A percentile compares a stretch with the other conserved stretches of the same genome.
phyloP scores from a whole-genome alignment of 1,140 invertebrate species.

The Phymastichus coffea region DNA sequence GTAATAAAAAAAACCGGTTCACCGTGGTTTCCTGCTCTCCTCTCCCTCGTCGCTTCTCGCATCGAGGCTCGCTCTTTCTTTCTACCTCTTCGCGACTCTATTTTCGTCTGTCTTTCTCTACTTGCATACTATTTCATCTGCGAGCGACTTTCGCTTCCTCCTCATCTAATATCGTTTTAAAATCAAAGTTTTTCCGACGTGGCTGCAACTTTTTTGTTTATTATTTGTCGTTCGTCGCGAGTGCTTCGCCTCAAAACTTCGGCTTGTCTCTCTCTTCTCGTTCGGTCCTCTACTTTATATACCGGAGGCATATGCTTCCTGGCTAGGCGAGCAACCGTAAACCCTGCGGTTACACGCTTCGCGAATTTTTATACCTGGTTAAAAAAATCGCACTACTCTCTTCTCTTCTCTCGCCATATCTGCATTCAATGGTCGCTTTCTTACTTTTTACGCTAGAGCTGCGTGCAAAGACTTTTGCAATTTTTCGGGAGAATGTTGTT shows the following conservation, averaged over 20 bases:
- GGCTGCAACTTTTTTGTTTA: conserved; percentile 45
- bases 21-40: no score
- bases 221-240: conserved; percentile 39
- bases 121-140: background rate
- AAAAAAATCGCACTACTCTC: background rate
- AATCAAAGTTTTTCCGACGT: conserved; percentile 44
- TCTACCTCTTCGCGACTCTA: no score
- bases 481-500: background rate
- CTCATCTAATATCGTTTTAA: conserved; percentile 47
- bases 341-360: background rate
- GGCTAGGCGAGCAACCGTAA: background rate
- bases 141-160: background rate
- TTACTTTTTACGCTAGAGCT: no score
- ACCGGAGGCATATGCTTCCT: background rate
- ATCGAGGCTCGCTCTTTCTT: no score
- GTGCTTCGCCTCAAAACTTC: background rate
- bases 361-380: conserved; percentile 8
- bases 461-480: no score
- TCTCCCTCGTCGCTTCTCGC: no score
- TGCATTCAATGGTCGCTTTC: background rate
- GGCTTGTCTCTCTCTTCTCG: background rate
- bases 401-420: background rate
- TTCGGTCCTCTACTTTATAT: background rate
- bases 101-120: background rate
- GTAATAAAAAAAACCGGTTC: no score